These are phyloP conservation scores for Rhea pennata DNA, from an alignment of 2,113 vertebrate genomes.

Conservation along the genomic window DNA sequence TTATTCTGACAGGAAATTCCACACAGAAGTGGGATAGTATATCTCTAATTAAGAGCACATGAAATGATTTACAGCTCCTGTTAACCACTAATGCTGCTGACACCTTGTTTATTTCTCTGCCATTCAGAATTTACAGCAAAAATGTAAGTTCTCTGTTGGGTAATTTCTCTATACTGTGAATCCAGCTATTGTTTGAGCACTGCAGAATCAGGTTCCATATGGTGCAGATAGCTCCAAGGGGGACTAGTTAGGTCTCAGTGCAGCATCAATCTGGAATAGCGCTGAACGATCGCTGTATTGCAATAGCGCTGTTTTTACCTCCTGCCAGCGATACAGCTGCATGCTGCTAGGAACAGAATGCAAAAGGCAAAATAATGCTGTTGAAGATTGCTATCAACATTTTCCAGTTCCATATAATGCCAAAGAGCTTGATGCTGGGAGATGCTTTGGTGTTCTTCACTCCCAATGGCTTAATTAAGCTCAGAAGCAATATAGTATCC, in stretches of 20 bases:
- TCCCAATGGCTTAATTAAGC: not conserved
- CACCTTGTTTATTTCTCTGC: not conserved
- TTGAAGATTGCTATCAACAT: not conserved
- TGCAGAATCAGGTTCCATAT: not conserved
- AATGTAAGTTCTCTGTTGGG: not conserved
- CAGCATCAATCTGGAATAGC: not conserved
- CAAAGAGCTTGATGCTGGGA: not conserved
- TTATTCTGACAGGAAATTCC: constrained; percentile 21
- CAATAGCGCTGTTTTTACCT: not conserved
- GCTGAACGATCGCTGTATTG: not conserved
- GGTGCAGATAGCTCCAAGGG: not conserved
- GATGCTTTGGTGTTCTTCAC: not conserved
- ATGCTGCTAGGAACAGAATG: not conserved
- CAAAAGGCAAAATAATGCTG: accelerated
- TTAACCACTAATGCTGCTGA: not conserved
- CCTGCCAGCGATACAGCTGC: not conserved
- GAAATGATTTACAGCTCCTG: not conserved
- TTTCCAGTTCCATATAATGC: not conserved
- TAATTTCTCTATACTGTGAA: not conserved
- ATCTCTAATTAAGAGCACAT: not conserved
- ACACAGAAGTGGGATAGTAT: not conserved
- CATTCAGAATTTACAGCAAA: not conserved
- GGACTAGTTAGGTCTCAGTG: accelerated
- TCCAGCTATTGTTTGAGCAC: accelerated
- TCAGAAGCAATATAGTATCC: not conserved